Evolutionary conservation across 2,888 invertebrate genomes (phyloP), one percentile per base, ranked within the genome.

Genomic region (Drosophila nigricruria): DNA sequence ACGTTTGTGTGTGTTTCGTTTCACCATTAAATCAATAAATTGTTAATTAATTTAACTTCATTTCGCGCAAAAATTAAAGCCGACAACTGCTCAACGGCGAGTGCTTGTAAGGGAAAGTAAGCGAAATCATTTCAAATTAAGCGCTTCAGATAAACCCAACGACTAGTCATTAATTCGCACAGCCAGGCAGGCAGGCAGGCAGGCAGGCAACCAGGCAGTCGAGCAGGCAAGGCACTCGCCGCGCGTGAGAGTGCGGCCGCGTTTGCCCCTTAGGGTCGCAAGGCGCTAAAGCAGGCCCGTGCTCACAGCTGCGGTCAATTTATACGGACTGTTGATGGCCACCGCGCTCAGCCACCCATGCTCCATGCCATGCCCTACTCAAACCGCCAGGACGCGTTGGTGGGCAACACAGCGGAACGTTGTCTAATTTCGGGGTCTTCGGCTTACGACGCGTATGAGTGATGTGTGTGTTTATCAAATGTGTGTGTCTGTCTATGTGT

Each of bases 61-160:
- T 60, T 58, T 58, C 45, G 36, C 5, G 38, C 45, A 32, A 27
- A 53, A 65, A 61, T 72, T 77, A 65, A 86, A 70, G 57, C 54
- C 54, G 10, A 36, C 53, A 38, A 36, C 27, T 38, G 53, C 38
- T 53, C 36, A 16, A 5, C 9, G 23, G 34, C 16, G 16, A 5
- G 34, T 3, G 18, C 9, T 20, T 23, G 50, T 25, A 20, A 12
- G 62, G 60, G 50, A 34, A 69, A 71, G 62, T 50, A 69, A 76
- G 57, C 70, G 66, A 66, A 79, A 76, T 54, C 74, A 69, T 36
- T 77, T 74, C 82, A 77, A 76, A 82, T 82, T 80, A 81, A 82
- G 81, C 78, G 80, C 80, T 71, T 75, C 80, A 77, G 75, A 75
- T 82, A 75, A 80, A 65, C 70, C 52, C 67, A 82, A 64, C 73